Evolutionary conservation across 2,113 vertebrate genomes (phyloP).

Genomic region (Riparia riparia): DNA sequence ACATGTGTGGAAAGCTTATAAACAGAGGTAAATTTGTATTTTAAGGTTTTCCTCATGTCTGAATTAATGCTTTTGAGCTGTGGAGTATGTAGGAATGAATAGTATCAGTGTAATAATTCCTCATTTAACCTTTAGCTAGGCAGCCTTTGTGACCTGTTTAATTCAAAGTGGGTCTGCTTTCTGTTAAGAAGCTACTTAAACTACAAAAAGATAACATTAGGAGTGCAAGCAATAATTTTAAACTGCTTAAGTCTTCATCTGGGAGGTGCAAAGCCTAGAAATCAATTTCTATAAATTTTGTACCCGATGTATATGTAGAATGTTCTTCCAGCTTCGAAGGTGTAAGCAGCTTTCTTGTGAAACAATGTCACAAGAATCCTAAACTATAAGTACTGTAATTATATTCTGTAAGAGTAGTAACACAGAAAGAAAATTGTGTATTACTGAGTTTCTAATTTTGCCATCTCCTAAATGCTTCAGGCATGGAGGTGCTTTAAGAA

Average conservation of each 20-base stretch:
- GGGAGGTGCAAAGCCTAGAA: neutral
- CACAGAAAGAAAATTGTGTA: neutral
- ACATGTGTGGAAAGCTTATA: neutral
- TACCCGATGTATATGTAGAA: neutral
- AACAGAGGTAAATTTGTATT: neutral
- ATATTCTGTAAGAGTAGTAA: neutral
- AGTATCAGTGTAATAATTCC: neutral
- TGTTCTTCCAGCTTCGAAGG: neutral
- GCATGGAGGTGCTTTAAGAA: neutral
- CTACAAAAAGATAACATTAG: neutral
- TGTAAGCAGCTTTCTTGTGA: neutral
- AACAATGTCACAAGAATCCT: neutral
- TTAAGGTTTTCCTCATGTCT: neutral
- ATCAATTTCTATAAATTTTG: neutral
- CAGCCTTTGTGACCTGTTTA: neutral
- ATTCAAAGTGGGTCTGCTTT: neutral
- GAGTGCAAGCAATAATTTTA: neutral
- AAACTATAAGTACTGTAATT: neutral
- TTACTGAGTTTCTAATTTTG: neutral
- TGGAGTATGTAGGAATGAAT: neutral
- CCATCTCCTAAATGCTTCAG: neutral
- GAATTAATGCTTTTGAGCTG: neutral
- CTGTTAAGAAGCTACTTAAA: neutral
- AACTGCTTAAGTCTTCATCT: neutral
- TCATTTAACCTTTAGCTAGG: neutral